A percentile compares a stretch with the other conserved stretches of the same genome.
phyloP scores from a whole-genome alignment of 2,113 vertebrate species.

The Melanocharis versteri region DNA sequence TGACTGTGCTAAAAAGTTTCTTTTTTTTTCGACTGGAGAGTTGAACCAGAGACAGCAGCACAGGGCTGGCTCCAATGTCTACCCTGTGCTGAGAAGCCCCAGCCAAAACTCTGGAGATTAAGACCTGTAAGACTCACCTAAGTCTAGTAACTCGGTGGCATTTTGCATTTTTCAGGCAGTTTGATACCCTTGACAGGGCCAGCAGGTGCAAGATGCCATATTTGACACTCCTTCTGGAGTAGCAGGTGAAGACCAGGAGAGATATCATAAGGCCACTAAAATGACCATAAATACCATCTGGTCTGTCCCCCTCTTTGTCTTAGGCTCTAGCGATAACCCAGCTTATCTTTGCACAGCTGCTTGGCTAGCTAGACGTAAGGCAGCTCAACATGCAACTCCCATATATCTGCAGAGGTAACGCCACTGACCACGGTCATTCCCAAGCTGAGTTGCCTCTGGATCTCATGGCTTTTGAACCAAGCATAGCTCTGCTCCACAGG shows the following conservation, averaged over 20 bases:
- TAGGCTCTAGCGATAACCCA: neutral
- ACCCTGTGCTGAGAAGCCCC: neutral
- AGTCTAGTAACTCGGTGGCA: neutral
- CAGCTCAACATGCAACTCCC: neutral
- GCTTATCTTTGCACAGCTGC: neutral
- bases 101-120: neutral
- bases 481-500: neutral
- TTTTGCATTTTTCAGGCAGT: neutral
- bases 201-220: accelerated
- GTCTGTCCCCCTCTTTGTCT: neutral
- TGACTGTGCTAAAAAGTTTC: no score
- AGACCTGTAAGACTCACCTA: neutral
- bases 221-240: neutral
- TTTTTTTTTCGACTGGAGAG: no score
- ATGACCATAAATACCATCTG: neutral
- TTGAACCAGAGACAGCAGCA: neutral
- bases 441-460: neutral
- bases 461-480: neutral
- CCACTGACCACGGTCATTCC: accelerated
- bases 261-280: neutral
- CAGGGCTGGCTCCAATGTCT: neutral
- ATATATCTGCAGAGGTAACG: accelerated
- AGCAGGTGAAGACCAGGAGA: neutral
- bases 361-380: neutral
- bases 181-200: neutral